phyloP scores from a whole-genome alignment of 2,797 vertebrate species.

The Lacerta bilineata region DNA sequence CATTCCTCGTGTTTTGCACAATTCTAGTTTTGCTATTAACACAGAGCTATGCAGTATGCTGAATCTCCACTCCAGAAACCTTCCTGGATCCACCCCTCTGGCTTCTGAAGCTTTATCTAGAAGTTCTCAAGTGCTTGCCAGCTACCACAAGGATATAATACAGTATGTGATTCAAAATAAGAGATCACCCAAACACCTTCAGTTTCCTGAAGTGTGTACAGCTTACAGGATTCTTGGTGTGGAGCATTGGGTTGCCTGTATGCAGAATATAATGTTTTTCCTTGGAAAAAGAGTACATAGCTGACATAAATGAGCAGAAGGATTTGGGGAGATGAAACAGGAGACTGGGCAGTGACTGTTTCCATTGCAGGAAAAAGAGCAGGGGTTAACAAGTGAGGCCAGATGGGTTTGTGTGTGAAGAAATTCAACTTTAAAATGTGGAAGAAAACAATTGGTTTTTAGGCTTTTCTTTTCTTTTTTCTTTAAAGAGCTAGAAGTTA shows the following conservation, averaged over 20 bases:
- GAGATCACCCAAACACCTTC: neutral
- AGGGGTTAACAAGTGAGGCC: no score
- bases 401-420: neutral
- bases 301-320: neutral
- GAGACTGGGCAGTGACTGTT: no score
- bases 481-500: neutral
- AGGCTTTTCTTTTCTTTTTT: no score
- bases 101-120: neutral
- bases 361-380: no score
- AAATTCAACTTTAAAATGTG: neutral
- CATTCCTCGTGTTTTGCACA: neutral
- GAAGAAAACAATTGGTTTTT: neutral
- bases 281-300: neutral
- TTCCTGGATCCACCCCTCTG: neutral
- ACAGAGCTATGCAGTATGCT: neutral
- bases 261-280: neutral
- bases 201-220: neutral
- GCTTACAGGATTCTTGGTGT: neutral
- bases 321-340: neutral
- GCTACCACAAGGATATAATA: neutral
- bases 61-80: neutral
- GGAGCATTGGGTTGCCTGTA: neutral
- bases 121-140: neutral
- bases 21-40: neutral
- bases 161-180: neutral